Conservation (phyloP, 2,113 vertebrate genomes). For the Balaeniceps rex region DNA sequence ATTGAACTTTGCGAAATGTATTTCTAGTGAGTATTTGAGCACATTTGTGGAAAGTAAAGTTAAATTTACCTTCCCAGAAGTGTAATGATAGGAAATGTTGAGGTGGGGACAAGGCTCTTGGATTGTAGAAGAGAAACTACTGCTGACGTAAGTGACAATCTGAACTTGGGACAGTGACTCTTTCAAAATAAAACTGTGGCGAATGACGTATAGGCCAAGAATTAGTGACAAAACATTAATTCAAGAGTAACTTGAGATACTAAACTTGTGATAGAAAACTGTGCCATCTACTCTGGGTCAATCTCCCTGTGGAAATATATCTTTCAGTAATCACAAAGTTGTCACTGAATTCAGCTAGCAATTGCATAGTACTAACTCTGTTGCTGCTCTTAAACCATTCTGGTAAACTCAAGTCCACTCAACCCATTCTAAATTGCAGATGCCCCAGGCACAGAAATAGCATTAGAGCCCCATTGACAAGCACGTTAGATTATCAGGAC, state of each 20-base stretch:
- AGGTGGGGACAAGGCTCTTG: background rate
- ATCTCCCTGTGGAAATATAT: accelerated
- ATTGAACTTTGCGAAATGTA: background rate
- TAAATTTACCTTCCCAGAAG: background rate
- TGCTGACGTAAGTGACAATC: background rate
- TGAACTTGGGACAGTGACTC: background rate
- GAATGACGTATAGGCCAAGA: background rate
- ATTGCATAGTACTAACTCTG: background rate
- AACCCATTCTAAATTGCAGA: background rate
- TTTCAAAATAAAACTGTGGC: background rate
- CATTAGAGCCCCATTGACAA: background rate
- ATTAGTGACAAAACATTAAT: background rate
- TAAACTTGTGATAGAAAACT: background rate
- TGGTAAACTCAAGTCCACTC: background rate
- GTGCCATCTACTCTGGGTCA: background rate
- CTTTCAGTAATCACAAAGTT: background rate
- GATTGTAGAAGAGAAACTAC: background rate
- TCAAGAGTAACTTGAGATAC: background rate
- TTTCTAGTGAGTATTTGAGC: background rate
- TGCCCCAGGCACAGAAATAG: background rate
- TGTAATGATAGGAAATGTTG: background rate
- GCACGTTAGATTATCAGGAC: background rate
- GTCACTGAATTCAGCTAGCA: background rate
- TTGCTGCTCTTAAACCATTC: background rate
- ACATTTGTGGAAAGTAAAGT: background rate